Evolutionary conservation across 2,797 vertebrate genomes (phyloP), one percentile per base, ranked within the genome.

Genomic region (Peromyscus nudipes): DNA sequence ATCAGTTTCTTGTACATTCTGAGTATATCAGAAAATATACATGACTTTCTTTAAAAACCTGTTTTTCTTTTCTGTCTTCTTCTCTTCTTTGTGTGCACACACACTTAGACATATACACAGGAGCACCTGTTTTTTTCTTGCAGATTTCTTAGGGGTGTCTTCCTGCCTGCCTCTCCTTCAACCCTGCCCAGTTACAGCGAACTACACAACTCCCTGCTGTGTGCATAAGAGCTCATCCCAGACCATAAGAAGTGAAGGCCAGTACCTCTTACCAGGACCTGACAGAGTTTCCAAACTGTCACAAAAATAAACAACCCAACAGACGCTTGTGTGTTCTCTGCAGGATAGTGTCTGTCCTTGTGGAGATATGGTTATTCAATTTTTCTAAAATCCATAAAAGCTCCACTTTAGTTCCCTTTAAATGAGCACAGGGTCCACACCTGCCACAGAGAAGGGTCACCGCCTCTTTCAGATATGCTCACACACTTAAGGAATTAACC

Each of bases 221-320:
- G 19, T 16, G 16, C 69, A 17, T 69, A 65, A 96, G 89, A 96
- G 17, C 34, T 69, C 57, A 87, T 71, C 82, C 64, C 16, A 49
- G 82, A 94, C 60, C 85, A 80, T 31, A 93, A 43, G 86, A 94
- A 89, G 69, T 93, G 55, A 89, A 81, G 64, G 55, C 31, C 43
- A 49, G 76, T 4, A 4, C 40, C 81, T 96, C 89, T 83, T 40
- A 87, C 52, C 19, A 91, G 94, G 89, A 91, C 6, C 62, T 40
- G 89, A 62, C 92, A 57, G 90, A 75, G 40, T 91, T 96, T 97
- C 69, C 89, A 95, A 97, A 94, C 64, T 77, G 75, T 94, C 52
- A 76, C 87, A 96, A 94, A 92, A 97, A 92, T 93, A 95, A 95
- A 83, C 49, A 96, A 73, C n/a, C 31, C 83, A 55, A 69, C 37